Evolutionary conservation across 2,113 vertebrate species (phyloP), one percentile per base, ranked within the genome.

Genomic region (Echinops telfairi): DNA sequence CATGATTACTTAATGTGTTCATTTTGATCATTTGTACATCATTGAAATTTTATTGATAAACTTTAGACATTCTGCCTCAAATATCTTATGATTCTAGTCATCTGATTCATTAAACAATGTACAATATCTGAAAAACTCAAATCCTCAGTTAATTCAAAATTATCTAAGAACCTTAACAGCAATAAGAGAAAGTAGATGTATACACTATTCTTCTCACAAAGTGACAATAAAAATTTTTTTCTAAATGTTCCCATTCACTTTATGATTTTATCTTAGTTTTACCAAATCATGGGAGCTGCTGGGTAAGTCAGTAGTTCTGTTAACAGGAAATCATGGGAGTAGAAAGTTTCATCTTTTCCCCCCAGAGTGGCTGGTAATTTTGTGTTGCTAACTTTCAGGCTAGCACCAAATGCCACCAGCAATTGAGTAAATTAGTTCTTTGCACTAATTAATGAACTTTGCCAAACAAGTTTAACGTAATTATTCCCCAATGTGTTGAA

Each of bases 21-120:
- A 29, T 36, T 12, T 40, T 81, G 27, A 71, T 93, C 19, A 0
- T 60, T 89, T 71, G 58, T 78, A 25, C 3, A 68, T 84, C 29
- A 84, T 68, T 70, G 75, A 88, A 80, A 5, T 16, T 77, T 89
- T 70, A 58, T 57, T 91, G 76, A 33, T 89, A 80, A 70, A 70
- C 71, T 93, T 27, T 76, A 82, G 91, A 22, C 68, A 84, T 40
- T 81, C 85, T 60, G 0, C 31, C 71, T 77, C 22, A 84, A 79
- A 83, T 82, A 8, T 53, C 40, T 40, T 53, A 53, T 53, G 47
- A 53, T 47, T 47, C 43, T 53, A 53, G 12, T 53, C 47, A 53
- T 53, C 47, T 53, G 9, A 53, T 53, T 53, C 5, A 53, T 53
- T 9, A 53, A 53, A 53, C 47, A 53, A 53, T 53, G 47, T 53